phyloP scores from a whole-genome alignment of 2,888 invertebrate genomes.

The Meghimatium bilineatum region DNA sequence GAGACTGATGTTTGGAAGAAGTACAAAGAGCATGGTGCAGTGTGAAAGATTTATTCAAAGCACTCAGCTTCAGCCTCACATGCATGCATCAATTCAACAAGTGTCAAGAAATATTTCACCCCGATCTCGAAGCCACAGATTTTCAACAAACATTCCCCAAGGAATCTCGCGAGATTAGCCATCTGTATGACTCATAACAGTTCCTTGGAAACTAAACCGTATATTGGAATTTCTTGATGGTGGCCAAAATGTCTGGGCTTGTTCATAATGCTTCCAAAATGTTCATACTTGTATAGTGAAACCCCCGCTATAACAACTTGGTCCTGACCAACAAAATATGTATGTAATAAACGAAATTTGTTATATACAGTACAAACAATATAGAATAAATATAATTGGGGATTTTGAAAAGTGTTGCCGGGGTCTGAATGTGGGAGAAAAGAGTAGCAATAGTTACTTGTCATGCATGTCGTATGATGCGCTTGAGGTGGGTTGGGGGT shows the following conservation, averaged over 20 bases:
- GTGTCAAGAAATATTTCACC: background rate
- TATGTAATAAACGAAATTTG: too few species aligned
- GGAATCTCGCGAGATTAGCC: background rate
- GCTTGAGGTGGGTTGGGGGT: background rate
- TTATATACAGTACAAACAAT: too few species aligned
- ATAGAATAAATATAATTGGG: too few species aligned
- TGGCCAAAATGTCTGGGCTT: background rate
- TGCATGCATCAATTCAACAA: background rate
- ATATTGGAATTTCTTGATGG: background rate
- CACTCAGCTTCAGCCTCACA: background rate
- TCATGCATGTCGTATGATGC: too few species aligned
- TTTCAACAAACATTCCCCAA: conserved; percentile 8
- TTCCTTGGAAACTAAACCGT: background rate
- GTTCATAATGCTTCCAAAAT: background rate
- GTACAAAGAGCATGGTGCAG: too few species aligned
- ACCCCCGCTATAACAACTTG: too few species aligned
- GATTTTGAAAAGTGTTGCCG: too few species aligned
- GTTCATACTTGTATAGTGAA: background rate
- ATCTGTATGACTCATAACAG: background rate
- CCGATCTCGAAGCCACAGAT: background rate
- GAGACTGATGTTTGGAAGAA: too few species aligned
- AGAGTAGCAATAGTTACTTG: too few species aligned
- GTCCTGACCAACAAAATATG: too few species aligned
- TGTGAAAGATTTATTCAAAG: background rate
- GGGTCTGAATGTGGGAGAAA: too few species aligned